Percentiles rank a stretch among this genome's conserved stretches.
Conservation (phyloP, 2,888 invertebrate species). For the Apodemia hepburni region DNA sequence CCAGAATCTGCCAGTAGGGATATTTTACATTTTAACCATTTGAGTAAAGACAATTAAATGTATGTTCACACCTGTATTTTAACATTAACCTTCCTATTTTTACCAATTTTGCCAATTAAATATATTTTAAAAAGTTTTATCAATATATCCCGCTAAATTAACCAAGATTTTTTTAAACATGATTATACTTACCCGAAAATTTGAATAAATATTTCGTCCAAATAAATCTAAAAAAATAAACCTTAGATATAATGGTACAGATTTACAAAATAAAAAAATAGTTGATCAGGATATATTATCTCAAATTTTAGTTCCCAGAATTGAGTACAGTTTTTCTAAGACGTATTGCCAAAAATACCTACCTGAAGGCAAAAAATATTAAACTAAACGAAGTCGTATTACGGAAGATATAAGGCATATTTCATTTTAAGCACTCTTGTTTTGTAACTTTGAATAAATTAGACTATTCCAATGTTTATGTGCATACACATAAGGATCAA, state of each 20-base stretch:
- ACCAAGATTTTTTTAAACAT: too few relatives aligned
- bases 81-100: too few relatives aligned
- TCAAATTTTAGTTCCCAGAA: conserved; percentile 55
- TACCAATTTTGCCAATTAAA: too few relatives aligned
- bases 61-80: too few relatives aligned
- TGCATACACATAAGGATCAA: not conserved
- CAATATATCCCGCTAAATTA: too few relatives aligned
- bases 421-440: conserved; percentile 42
- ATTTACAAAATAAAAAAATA: not conserved
- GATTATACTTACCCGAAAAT: too few relatives aligned
- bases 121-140: too few relatives aligned
- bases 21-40: too few relatives aligned
- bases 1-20: too few relatives aligned
- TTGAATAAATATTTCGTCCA: not conserved
- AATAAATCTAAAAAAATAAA: too few relatives aligned
- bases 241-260: too few relatives aligned
- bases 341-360: conserved; percentile 56
- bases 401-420: conserved; percentile 42
- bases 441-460: not conserved
- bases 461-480: not conserved
- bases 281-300: not conserved
- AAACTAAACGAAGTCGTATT: conserved; percentile 51
- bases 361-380: conserved; percentile 36
- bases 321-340: conserved; percentile 52
- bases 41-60: too few relatives aligned